Evolutionary conservation across 2,797 vertebrate species (phyloP).

Genomic region (Aeoliscus strigatus): DNA sequence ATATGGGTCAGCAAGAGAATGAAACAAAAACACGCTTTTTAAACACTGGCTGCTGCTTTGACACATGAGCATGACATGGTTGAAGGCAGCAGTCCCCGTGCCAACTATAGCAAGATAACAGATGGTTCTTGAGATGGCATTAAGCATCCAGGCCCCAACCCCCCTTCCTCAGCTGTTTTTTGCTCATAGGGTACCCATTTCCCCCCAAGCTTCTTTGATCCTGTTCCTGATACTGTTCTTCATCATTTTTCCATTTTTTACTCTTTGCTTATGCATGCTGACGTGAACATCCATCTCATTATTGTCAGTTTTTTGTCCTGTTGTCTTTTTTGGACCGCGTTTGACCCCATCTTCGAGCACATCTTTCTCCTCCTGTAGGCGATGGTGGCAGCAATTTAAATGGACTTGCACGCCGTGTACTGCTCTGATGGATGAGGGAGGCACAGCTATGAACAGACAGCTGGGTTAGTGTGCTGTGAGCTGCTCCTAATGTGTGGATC

Average conservation of each 20-base stretch:
- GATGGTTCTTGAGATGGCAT: slow-evolving; percentile 60
- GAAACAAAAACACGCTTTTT: slow-evolving; percentile 14
- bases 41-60: slow-evolving; percentile 35
- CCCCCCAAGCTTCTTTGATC: slow-evolving; percentile 18
- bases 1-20: slow-evolving; percentile 29
- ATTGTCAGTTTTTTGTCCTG: slow-evolving; percentile 3
- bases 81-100: slow-evolving; percentile 49
- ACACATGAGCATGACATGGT: slow-evolving; percentile 53
- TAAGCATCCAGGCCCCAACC: slow-evolving; percentile 33
- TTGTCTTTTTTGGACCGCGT: slow-evolving; percentile 18
- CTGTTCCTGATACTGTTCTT: slow-evolving; percentile 15
- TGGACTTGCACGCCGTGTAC: slow-evolving; percentile 7
- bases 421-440: slow-evolving; percentile 20
- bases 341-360: slow-evolving; percentile 24
- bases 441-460: slow-evolving; percentile 50
- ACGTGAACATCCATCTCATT: slow-evolving; percentile 9
- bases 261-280: background rate
- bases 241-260: slow-evolving; percentile 6
- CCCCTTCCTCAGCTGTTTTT: slow-evolving; percentile 20
- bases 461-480: no score
- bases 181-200: slow-evolving; percentile 17
- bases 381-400: slow-evolving; percentile 6
- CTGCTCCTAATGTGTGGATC: slow-evolving; percentile 33
- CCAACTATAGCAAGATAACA: slow-evolving; percentile 57
- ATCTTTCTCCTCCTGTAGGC: slow-evolving; percentile 21